Base-by-base conservation (phyloP, 2,888 invertebrate genomes). In the Protonemura montana region DNA sequence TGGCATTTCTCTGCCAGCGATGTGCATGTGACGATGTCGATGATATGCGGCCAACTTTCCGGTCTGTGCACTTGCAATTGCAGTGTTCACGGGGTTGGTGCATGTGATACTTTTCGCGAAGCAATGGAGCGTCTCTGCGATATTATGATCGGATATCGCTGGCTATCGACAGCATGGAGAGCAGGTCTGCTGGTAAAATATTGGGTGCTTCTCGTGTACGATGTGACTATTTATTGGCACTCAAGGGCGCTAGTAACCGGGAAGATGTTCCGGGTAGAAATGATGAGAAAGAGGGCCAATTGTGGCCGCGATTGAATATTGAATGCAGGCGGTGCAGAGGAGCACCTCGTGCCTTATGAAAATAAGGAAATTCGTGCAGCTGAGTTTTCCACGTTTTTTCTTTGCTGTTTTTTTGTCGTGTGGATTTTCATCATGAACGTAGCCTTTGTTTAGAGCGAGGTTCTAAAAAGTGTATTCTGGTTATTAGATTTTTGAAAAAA, bases 251-350 rank as follows among this genome's bases (percentile, higher is more conserved):
- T 59, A 59, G 59, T 59, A 35, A 10, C n/a, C 59, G 59, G 21
- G 59, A 59, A 21, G 59, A 21, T 59, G 59, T 59, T 59, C 13
- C 35, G 59, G 6, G 59, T 2, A 59, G 59, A 59, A n/a, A 59
- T 59, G 59, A 59, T 59, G 59, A 59, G 59, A 78, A 28, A 78
- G 78, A 26, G 78, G 78, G 29, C 78, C 78, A 28, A 78, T 78
- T 28, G 78, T 78, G 78, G 78, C 7, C 5, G 26, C 3, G 27
- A 78, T 78, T 59, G 59, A 59, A 59, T 59, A 59, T 59, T 59
- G 59, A 59, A 59, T 59, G 59, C 59, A 21, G 16, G 59, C 59
- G 59, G 21, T 10, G 21, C 13, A 16, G 59, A 10, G 7, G 35
- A 10, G n/a, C 1, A 59, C 16, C 59, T 10, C 2, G 59, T 21